Percentiles rank a stretch among this genome's conserved stretches.
These are phyloP conservation scores for Sebastes vulpes DNA, from an alignment of 2,797 vertebrate species.

Conservation along the genomic window DNA sequence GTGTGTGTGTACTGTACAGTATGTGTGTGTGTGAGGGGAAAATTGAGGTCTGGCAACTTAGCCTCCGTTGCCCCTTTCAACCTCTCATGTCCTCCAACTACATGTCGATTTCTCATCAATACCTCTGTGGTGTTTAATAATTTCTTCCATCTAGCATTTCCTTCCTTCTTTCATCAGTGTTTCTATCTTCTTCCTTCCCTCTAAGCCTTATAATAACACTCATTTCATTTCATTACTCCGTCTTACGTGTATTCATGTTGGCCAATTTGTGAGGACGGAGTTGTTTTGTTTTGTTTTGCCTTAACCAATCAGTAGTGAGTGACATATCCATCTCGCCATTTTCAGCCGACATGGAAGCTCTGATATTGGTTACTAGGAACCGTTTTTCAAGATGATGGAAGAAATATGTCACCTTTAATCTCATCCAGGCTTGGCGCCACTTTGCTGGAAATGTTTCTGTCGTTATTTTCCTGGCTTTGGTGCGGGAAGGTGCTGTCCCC, in stretches of 20 bases:
- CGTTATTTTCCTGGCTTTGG: background rate
- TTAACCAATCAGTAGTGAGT: background rate
- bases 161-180: background rate
- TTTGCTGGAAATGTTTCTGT: background rate
- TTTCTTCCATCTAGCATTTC: background rate
- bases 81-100: background rate
- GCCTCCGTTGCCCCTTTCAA: background rate
- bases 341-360: background rate
- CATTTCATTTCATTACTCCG: background rate
- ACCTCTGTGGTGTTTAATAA: background rate
- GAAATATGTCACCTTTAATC: background rate
- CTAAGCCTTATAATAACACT: background rate
- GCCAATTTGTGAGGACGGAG: background rate
- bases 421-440: background rate
- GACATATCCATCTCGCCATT: background rate
- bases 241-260: background rate
- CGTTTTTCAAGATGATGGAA: background rate
- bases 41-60: conserved; percentile 1
- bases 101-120: background rate
- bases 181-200: background rate
- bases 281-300: background rate
- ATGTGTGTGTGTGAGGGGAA: background rate
- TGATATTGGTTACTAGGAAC: background rate
- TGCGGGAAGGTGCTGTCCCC: background rate
- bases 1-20: too few species aligned